Base-by-base conservation (phyloP, 2,888 invertebrate genomes). In the Abscondita cerata region DNA sequence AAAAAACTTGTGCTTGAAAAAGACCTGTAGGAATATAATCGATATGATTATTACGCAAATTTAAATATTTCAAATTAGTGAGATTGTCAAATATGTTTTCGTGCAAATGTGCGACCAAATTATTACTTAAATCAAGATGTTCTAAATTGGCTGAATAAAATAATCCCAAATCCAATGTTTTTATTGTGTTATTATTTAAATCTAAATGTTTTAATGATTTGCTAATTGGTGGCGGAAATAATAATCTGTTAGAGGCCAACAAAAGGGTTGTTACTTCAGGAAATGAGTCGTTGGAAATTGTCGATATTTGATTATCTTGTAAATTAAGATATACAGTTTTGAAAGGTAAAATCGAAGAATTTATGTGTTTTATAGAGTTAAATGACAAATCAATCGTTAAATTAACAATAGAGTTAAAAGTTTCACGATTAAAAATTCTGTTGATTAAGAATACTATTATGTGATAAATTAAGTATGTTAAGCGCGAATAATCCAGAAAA, bases 1-100 rank as follows among this genome's bases (percentile, higher is more conserved):
- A 33, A 18, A 13, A n/a, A 11, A 11, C 8, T 16, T 56, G 47
- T 12, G 46, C 13, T 16, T 25, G 11, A 13, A 61, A 56, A 40
- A 13, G 47, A 6, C 61, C 61, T 18, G 56, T 53, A 25, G 51
- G 56, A 5, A 61, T 12, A 18, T 52, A 11, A 3, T 8, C 20
- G 4, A 61, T 1, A 1, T 40, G 4, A 33, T 61, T 61, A 25
- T 61, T 56, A 20, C 47, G 3, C 2, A 60, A 12, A 34, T 19
- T 36, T 15, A 60, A 55, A 36, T 38, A 2, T 0, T 0, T 12
- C 15, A 60, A 40, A 12, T 6, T n/a, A n/a, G 12, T 1, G 8
- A 54, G 20, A 9, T 16, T 41, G n/a, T 15, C 9, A 36, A 60
- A 60, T 12, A 19, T 6, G 5, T 55, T 41, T n/a, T 38, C 13